A percentile compares a stretch with the other conserved stretches of the same genome.
These are phyloP conservation scores for Brachionus paranguensis DNA, from an alignment of 1,140 invertebrate genomes.

Conservation along the genomic window DNA sequence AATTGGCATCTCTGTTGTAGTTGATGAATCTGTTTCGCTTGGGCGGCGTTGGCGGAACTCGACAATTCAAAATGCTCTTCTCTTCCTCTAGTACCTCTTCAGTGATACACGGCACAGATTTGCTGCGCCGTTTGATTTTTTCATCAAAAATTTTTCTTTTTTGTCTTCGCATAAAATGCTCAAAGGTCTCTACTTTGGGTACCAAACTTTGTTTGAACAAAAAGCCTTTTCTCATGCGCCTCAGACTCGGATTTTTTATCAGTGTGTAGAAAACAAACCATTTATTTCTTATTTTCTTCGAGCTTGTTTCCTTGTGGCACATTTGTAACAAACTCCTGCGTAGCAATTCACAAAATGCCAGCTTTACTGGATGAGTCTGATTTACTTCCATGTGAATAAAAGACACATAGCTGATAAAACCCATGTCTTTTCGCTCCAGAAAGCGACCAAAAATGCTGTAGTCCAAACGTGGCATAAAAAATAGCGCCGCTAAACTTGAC, in stretches of 20 bases:
- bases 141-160: constrained; percentile 29
- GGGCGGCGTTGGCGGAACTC: neutral
- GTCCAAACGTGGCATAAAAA: constrained; percentile 31
- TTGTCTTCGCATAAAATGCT: neutral
- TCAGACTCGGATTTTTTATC: constrained; percentile 27
- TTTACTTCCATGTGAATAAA: constrained; percentile 37
- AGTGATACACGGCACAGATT: constrained; percentile 2
- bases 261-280: constrained; percentile 24
- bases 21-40: constrained; percentile 4
- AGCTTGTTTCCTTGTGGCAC: neutral
- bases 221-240: constrained; percentile 3
- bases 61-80: neutral
- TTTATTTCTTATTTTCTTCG: constrained; percentile 6
- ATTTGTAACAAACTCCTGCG: neutral
- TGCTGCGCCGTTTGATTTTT: neutral
- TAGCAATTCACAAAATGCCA: constrained; percentile 15
- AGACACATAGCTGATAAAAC: constrained; percentile 30
- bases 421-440: constrained; percentile 25
- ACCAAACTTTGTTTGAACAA: neutral
- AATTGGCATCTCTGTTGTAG: neutral
- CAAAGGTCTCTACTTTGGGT: constrained; percentile 9
- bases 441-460: constrained; percentile 40
- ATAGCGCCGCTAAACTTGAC: constrained; percentile 22
- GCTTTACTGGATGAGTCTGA: constrained; percentile 37
- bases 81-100: neutral